Conservation (phyloP, 2,888 invertebrate genomes). For the Volucella bombylans region DNA sequence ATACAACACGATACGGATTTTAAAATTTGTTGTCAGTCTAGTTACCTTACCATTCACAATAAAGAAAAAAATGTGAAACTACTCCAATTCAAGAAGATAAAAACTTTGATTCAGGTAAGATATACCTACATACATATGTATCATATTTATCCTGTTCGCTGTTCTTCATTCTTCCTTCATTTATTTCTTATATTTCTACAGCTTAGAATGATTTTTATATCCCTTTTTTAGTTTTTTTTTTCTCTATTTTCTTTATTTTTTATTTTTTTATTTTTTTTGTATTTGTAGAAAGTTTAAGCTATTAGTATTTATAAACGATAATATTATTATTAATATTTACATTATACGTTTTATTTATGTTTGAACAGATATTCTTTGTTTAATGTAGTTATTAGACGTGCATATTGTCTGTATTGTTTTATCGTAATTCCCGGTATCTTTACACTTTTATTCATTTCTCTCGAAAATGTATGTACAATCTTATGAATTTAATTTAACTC, state of each 20-base stretch:
- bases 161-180: not conserved
- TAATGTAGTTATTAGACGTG: conserved; percentile 17
- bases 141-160: conserved; percentile 15
- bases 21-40: conserved; percentile 43
- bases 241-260: conserved; percentile 1
- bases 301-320: conserved; percentile 27
- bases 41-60: conserved; percentile 16
- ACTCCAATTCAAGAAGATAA: conserved; percentile 2
- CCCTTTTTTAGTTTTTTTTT: conserved; percentile 4
- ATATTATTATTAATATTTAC: conserved; percentile 54
- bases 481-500: conserved; percentile 2
- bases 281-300: conserved; percentile 48
- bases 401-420: conserved; percentile 9
- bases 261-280: conserved; percentile 6
- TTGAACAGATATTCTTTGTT: conserved; percentile 11
- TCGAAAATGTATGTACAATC: conserved; percentile 53
- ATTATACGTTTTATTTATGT: conserved; percentile 26
- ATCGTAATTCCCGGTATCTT: conserved; percentile 57
- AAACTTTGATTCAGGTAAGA: conserved; percentile 1
- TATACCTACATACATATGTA: not conserved
- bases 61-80: not conserved
- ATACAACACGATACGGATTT: conserved; percentile 7
- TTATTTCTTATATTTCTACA: not conserved
- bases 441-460: conserved; percentile 28
- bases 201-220: too few species aligned